phyloP scores from a whole-genome alignment of 2,888 invertebrate species.

The Aleiodes testaceus region DNA sequence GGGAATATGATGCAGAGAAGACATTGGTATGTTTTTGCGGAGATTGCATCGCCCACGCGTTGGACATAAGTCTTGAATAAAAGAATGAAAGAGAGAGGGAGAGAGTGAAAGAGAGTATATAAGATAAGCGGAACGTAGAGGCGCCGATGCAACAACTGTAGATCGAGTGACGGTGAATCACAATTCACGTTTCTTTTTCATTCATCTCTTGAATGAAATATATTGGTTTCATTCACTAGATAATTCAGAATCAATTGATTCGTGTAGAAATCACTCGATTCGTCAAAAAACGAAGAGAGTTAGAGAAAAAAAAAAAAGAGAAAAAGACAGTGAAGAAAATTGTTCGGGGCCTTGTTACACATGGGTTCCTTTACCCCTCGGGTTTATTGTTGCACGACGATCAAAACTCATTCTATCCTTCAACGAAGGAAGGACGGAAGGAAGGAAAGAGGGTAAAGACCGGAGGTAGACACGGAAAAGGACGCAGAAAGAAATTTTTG shows the following conservation, averaged over 20 bases:
- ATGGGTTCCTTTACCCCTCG: slow-evolving; percentile 46
- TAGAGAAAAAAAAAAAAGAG: neutral
- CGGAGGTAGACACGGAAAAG: slow-evolving; percentile 20
- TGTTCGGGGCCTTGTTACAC: neutral
- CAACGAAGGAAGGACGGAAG: slow-evolving; percentile 62
- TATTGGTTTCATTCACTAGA: slow-evolving; percentile 10
- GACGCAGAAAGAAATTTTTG: slow-evolving; percentile 37
- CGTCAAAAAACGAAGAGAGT: neutral
- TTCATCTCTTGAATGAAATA: slow-evolving; percentile 24
- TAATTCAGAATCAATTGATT: neutral
- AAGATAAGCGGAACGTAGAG: neutral
- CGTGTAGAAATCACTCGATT: neutral
- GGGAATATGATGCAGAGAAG: slow-evolving; percentile 20
- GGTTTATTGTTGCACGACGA: slow-evolving; percentile 66
- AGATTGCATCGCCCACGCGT: slow-evolving; percentile 20
- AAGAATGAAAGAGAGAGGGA: neutral
- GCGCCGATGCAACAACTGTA: slow-evolving; percentile 13
- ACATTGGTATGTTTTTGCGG: slow-evolving; percentile 23
- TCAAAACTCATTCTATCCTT: slow-evolving; percentile 44
- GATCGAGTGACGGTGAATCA: slow-evolving; percentile 35
- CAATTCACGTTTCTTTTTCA: neutral
- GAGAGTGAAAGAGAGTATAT: neutral
- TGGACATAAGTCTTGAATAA: neutral
- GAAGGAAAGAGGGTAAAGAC: slow-evolving; percentile 52
- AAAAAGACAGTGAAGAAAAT: neutral